Evolutionary conservation across 1,140 invertebrate species (phyloP), one percentile per base, ranked within the genome.

Genomic region (Zaprionus capensis): DNA sequence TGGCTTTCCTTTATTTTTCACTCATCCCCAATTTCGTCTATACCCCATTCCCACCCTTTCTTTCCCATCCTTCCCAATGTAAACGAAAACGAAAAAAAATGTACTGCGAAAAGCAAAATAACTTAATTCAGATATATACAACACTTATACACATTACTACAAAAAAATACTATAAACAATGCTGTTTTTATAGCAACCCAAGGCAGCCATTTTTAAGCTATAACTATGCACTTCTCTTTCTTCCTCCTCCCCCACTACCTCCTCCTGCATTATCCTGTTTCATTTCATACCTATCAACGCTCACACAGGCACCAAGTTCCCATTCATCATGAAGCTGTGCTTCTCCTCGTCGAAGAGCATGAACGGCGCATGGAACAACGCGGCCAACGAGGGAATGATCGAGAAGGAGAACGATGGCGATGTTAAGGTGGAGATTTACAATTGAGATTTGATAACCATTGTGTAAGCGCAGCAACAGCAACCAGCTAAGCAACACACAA

Each of bases 321-420:
- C 98, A 70, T 99, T 98, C 94, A 97, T 98, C 82, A 97, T 99
- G 96, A 99, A 99, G 94, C 94, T 99, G 69, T 98, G 97, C 93
- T 98, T 98, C 94, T 98, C 97, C 22, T 97, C 96, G 71, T 96
- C 97, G 61, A 96, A 97, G 91, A 96, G 95, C 92, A 97, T 97
- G 92, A 93, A 93, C 53, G 92, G 91, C 6, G 91, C 91, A 58
- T 93, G 91, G 91, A 93, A 93, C 64, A 93, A 93, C 80, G 92
- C 92, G 44, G 82, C 91, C 66, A 92, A 82, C 63, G 92, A 92
- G 70, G 92, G 92, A 65, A 92, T 92, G 85, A 87, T 92, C 78
- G 92, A 92, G 71, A 92, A 92, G 81, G 92, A 92, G 82, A 92
- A 92, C 68, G 91, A 92, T 61, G 84, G 76, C 34, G 91, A 91